Conservation (phyloP, 1,140 invertebrate species). For the Calephelis nemesis region DNA sequence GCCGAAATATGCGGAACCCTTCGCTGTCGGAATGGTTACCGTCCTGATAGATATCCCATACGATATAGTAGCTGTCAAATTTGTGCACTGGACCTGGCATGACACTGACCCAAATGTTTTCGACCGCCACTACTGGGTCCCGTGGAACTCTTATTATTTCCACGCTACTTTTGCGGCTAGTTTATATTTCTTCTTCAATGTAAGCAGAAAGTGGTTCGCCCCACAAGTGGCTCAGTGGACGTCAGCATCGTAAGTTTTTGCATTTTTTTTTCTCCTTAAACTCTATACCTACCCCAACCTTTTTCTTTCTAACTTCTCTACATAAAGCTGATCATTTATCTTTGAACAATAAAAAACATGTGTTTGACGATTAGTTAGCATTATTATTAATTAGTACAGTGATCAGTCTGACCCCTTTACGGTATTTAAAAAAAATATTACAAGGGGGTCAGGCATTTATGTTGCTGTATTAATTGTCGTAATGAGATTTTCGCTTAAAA, state of each 20-base stretch:
- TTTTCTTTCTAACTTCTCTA: too few relatives aligned
- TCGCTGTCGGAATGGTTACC: conserved; percentile 86
- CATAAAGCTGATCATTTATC: too few relatives aligned
- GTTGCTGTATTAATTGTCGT: too few relatives aligned
- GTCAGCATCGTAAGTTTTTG: conserved; percentile 61
- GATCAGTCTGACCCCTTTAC: too few relatives aligned
- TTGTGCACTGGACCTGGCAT: conserved; percentile 92
- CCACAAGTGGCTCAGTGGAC: conserved; percentile 77
- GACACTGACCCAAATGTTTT: conserved; percentile 91
- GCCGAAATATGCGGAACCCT: conserved; percentile 84
- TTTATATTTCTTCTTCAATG: conserved; percentile 85
- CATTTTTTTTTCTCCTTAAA: not conserved
- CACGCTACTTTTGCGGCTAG: conserved; percentile 87
- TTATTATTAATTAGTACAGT: too few relatives aligned
- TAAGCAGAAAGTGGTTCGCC: conserved; percentile 78
- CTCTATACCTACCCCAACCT: too few relatives aligned
- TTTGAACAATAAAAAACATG: too few relatives aligned
- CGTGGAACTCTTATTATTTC: conserved; percentile 90
- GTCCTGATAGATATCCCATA: conserved; percentile 90
- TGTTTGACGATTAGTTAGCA: too few relatives aligned
- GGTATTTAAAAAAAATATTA: too few relatives aligned
- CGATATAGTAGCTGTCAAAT: conserved; percentile 89
- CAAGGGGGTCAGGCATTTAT: too few relatives aligned
- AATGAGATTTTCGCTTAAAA: too few relatives aligned
- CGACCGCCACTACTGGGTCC: conserved; percentile 89